These are phyloP conservation scores for Gadopsis marmoratus DNA, from an alignment of 2,797 vertebrate species.

Conservation along the genomic window DNA sequence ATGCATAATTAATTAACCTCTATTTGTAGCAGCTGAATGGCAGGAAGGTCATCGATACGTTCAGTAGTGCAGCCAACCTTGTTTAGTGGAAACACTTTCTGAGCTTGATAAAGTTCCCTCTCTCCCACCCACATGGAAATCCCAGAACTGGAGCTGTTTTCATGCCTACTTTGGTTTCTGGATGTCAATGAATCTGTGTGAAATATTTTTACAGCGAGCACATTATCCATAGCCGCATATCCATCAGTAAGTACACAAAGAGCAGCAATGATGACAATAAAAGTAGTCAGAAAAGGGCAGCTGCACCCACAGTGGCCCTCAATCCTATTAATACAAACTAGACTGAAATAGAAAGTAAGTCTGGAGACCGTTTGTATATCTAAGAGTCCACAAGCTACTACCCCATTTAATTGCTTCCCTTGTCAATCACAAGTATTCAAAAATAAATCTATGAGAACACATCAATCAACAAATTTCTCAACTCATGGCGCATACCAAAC, in stretches of 20 bases:
- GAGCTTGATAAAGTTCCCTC: not conserved
- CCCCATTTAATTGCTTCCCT: conserved; percentile 35
- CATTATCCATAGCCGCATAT: not conserved
- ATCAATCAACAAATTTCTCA: conserved; percentile 44
- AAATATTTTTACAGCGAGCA: not conserved
- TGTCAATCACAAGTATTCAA: conserved; percentile 54
- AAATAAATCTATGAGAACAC: conserved; percentile 53
- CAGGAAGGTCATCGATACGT: conserved; percentile 56
- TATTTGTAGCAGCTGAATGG: conserved; percentile 47
- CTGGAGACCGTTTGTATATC: conserved; percentile 48
- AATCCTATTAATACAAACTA: conserved; percentile 33
- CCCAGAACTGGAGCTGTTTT: conserved; percentile 18
- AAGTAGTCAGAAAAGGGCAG: conserved; percentile 21
- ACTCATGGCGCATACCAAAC: conserved; percentile 40
- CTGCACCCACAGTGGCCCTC: conserved; percentile 13
- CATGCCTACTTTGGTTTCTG: not conserved
- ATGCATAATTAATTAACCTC: conserved; percentile 60
- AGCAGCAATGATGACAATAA: conserved; percentile 20
- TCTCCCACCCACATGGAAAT: conserved; percentile 17
- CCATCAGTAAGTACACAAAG: not conserved
- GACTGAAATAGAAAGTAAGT: conserved; percentile 57
- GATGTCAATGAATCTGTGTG: not conserved
- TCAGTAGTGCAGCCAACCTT: conserved; percentile 16
- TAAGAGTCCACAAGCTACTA: conserved; percentile 16
- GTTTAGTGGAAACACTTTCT: conserved; percentile 47